Evolutionary conservation across 1,140 invertebrate genomes (phyloP).

Genomic region (Bacillus rossius): DNA sequence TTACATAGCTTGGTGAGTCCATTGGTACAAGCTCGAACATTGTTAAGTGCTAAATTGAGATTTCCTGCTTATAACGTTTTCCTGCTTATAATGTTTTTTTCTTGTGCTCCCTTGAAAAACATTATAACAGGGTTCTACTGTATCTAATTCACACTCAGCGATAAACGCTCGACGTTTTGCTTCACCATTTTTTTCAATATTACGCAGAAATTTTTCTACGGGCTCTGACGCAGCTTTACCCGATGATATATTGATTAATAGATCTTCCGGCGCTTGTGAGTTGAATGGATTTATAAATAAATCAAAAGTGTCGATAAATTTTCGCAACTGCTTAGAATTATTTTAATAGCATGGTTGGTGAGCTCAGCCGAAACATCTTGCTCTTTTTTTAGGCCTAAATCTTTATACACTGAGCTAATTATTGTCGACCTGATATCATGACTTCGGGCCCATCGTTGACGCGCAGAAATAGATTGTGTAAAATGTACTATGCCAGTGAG

Average conservation of each 20-base stretch:
- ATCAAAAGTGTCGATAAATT: too few species aligned
- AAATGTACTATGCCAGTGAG: conserved; percentile 1
- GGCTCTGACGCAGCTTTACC: conserved; percentile 5
- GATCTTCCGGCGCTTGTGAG: neutral
- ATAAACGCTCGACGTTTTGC: neutral
- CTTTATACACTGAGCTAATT: conserved; percentile 1
- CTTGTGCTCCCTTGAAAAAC: too few species aligned
- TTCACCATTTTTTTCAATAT: conserved; percentile 1
- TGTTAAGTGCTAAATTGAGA: too few species aligned
- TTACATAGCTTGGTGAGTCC: too few species aligned
- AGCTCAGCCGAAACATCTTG: neutral
- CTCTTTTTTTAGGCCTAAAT: neutral
- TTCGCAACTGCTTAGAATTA: too few species aligned
- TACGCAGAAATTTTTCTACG: conserved; percentile 3
- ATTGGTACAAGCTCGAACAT: too few species aligned
- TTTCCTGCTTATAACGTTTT: too few species aligned
- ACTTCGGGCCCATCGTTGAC: conserved; percentile 9
- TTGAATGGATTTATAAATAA: conserved; percentile 1
- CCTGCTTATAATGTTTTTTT: too few species aligned
- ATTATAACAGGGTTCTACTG: too few species aligned
- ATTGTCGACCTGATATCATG: conserved; percentile 12
- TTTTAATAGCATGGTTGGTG: too few species aligned
- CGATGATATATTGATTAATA: conserved; percentile 3
- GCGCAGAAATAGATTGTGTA: conserved; percentile 10
- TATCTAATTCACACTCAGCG: too few species aligned